These are phyloP conservation scores for Atta texana DNA, from an alignment of 1,140 invertebrate species.

Conservation along the genomic window DNA sequence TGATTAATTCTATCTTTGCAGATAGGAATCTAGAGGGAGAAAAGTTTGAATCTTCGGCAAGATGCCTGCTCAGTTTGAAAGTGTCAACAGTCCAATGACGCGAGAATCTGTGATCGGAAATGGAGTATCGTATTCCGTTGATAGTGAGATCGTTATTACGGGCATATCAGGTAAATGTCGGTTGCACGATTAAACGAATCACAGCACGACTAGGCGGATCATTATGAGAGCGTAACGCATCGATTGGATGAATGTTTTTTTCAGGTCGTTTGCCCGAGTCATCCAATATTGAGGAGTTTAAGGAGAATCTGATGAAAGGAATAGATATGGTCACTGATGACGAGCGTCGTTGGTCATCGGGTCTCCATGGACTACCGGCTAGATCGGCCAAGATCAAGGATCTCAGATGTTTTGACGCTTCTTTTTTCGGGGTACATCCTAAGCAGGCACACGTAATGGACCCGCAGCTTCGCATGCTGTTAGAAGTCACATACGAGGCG, in stretches of 20 bases:
- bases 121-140: conserved; percentile 78
- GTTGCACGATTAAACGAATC: too few species aligned
- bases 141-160: conserved; percentile 94
- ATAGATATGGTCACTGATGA: conserved; percentile 96
- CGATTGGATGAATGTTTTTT: not conserved
- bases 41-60: conserved; percentile 69
- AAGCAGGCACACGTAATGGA: conserved; percentile 98
- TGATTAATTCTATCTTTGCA: conserved; percentile 14
- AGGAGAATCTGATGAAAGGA: conserved; percentile 93
- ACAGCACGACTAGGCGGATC: not conserved
- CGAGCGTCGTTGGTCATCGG: conserved; percentile 92
- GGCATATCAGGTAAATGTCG: conserved; percentile 91
- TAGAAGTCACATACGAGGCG: conserved; percentile 97
- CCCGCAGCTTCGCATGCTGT: conserved; percentile 95
- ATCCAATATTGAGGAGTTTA: conserved; percentile 95
- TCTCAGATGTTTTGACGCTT: conserved; percentile 94
- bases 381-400: conserved; percentile 97
- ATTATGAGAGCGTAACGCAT: conserved; percentile 6
- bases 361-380: conserved; percentile 93
- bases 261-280: conserved; percentile 94
- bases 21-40: conserved; percentile 53
- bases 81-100: conserved; percentile 79
- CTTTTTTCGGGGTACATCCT: conserved; percentile 97
- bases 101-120: conserved; percentile 75
- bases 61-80: conserved; percentile 89